Conservation (phyloP, 2,113 vertebrate genomes). For the Syngnathoides biaculeatus region DNA sequence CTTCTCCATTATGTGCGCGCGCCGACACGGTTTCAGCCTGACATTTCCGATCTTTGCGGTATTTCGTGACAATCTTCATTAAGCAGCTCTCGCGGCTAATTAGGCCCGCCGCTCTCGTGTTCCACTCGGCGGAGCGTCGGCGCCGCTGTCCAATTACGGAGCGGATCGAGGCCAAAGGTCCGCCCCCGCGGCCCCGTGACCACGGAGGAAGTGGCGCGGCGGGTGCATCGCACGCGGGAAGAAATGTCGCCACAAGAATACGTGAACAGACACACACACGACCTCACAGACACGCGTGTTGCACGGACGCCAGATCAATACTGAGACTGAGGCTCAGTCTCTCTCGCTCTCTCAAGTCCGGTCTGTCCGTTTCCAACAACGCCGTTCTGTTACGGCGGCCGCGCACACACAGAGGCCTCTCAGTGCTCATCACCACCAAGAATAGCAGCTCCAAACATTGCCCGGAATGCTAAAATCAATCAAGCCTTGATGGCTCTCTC, state of each 20-base stretch:
- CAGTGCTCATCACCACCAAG: constrained; percentile 60
- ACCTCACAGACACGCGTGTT: constrained; percentile 12
- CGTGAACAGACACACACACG: constrained; percentile 10
- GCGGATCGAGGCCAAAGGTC: constrained; percentile 71
- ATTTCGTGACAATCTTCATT: constrained; percentile 72
- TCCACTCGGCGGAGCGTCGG: constrained; percentile 72
- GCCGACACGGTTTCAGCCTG: constrained; percentile 58
- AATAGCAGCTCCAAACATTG: constrained; percentile 57
- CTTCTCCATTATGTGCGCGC: constrained; percentile 24
- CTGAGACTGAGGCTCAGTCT: constrained; percentile 42
- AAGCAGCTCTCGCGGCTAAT: constrained; percentile 73
- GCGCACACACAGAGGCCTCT: constrained; percentile 59
- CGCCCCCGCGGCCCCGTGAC: constrained; percentile 64
- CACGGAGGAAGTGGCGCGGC: constrained; percentile 55
- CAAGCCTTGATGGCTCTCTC: constrained; percentile 12
- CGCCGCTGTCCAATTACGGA: constrained; percentile 74
- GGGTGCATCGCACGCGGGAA: constrained; percentile 45
- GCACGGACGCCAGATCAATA: constrained; percentile 53
- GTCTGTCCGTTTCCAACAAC: constrained; percentile 59
- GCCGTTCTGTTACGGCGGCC: constrained; percentile 57
- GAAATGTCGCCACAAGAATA: constrained; percentile 42
- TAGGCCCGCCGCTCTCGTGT: constrained; percentile 70
- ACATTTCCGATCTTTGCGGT: constrained; percentile 71
- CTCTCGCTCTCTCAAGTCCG: constrained; percentile 52
- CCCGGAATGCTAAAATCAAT: constrained; percentile 67